These are phyloP conservation scores for Pseudochaenichthys georgianus DNA, from an alignment of 2,797 vertebrate genomes.

Conservation along the genomic window DNA sequence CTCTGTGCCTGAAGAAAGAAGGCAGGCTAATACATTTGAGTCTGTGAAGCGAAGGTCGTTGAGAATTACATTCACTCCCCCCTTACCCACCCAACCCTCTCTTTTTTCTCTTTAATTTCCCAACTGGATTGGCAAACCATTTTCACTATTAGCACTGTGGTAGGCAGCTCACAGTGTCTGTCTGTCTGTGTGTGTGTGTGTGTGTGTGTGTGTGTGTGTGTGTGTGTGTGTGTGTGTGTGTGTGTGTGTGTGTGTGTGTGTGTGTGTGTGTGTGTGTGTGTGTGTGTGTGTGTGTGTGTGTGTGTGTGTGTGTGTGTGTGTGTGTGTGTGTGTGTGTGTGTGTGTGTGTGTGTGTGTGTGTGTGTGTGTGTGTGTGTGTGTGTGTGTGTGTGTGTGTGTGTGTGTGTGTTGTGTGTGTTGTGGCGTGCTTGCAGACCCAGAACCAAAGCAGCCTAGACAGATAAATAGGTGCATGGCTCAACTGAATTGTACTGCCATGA, in stretches of 20 bases:
- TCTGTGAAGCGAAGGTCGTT: slow-evolving; percentile 82
- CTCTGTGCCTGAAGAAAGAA: slow-evolving; percentile 79
- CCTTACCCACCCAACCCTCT: slow-evolving; percentile 40
- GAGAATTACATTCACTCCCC: slow-evolving; percentile 78
- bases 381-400: background rate
- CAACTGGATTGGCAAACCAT: slow-evolving; percentile 80
- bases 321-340: slow-evolving; percentile 37
- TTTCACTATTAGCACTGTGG: slow-evolving; percentile 78
- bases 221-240: slow-evolving; percentile 34
- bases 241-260: slow-evolving; percentile 34
- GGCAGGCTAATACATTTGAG: slow-evolving; percentile 81
- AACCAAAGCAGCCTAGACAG: slow-evolving; percentile 58
- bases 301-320: slow-evolving; percentile 34
- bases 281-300: slow-evolving; percentile 34
- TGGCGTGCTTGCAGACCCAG: slow-evolving; percentile 49
- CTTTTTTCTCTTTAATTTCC: slow-evolving; percentile 83
- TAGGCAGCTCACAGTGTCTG: slow-evolving; percentile 60
- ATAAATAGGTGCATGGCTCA: slow-evolving; percentile 60
- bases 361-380: slow-evolving; percentile 23
- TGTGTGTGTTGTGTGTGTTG: slow-evolving; percentile 35
- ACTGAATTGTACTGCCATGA: slow-evolving; percentile 64
- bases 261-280: slow-evolving; percentile 34
- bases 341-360: slow-evolving; percentile 11
- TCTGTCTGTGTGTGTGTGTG: slow-evolving; percentile 34
- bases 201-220: slow-evolving; percentile 34